Conservation (phyloP, 2,888 invertebrate genomes). For the Dryomyza anilis region DNA sequence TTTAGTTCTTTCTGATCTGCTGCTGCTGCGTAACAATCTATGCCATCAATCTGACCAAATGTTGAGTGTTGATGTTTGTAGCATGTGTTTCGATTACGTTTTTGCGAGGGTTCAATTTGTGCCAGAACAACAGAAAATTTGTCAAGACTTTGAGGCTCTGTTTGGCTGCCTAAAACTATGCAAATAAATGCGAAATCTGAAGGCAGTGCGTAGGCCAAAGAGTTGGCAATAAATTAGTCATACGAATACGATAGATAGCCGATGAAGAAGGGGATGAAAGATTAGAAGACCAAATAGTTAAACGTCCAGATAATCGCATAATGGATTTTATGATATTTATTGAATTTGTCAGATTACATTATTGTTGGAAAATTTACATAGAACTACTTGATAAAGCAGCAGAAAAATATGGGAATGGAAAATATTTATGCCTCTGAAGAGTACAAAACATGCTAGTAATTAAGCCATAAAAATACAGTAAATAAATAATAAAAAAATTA, state of each 20-base stretch:
- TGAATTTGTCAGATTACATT: conserved; percentile 5
- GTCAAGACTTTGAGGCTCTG: too few relatives aligned
- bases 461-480: background rate
- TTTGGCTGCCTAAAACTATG: too few relatives aligned
- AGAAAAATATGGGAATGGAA: too few relatives aligned
- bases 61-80: too few relatives aligned
- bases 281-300: background rate
- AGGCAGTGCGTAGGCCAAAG: background rate
- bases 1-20: too few relatives aligned
- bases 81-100: too few relatives aligned
- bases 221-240: background rate
- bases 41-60: too few relatives aligned
- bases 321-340: conserved; percentile 6
- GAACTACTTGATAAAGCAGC: too few relatives aligned
- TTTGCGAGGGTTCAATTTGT: too few relatives aligned
- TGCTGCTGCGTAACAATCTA: too few relatives aligned
- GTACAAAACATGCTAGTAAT: background rate
- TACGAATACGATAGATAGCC: too few relatives aligned
- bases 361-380: background rate
- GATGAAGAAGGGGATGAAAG: background rate
- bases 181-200: background rate
- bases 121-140: too few relatives aligned
- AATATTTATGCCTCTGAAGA: background rate
- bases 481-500: background rate
- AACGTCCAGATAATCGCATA: conserved; percentile 1